Percentiles rank a stretch among this genome's conserved stretches.
Evolutionary conservation across 2,113 vertebrate genomes (phyloP).

Genomic region (Pithys albifrons): DNA sequence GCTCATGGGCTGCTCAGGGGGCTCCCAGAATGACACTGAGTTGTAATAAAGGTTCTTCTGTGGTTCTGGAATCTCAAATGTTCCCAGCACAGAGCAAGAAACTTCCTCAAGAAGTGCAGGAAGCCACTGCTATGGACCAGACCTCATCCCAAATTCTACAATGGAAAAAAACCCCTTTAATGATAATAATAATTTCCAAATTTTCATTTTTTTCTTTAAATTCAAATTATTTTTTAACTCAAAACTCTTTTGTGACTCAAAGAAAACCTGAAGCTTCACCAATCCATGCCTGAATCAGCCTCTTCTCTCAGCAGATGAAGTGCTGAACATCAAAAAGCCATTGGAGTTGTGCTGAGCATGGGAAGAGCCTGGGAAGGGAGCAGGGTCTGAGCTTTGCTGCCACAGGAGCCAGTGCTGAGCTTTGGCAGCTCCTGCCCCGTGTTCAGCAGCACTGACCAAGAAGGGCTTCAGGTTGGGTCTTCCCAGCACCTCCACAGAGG

Average conservation of each 20-base stretch:
- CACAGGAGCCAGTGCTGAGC: background rate
- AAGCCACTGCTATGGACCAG: background rate
- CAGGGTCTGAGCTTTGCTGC: background rate
- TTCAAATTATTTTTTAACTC: background rate
- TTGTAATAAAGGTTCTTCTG: no score
- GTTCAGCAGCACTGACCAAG: accelerated
- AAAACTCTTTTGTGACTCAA: background rate
- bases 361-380: accelerated
- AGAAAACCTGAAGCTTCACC: background rate
- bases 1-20: background rate
- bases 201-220: background rate
- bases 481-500: background rate
- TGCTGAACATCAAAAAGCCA: background rate
- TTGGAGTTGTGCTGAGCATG: background rate
- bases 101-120: background rate
- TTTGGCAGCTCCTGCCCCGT: background rate
- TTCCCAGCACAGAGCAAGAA: background rate
- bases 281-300: background rate
- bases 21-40: no score
- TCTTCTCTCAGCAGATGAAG: background rate
- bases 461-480: background rate
- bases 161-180: background rate
- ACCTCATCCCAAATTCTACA: background rate
- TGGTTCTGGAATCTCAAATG: background rate
- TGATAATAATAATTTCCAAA: background rate